Base-by-base conservation (phyloP, 2,888 invertebrate species). In the Trachelus iudaicus region DNA sequence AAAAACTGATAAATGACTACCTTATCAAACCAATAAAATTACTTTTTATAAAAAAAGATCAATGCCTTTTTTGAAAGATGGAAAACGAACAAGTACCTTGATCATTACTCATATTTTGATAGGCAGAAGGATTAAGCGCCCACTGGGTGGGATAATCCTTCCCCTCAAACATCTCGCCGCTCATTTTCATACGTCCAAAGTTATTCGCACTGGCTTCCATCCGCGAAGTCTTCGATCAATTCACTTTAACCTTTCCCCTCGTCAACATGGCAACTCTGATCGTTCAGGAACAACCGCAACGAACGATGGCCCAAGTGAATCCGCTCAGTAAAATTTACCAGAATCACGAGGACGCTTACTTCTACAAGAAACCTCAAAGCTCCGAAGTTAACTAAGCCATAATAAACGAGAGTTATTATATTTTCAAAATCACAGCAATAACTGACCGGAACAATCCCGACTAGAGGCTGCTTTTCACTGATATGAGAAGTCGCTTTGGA, bases 21-120 rank as follows among this genome's bases (percentile, higher is more conserved):
- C 13, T n/a, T 34, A 34, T 74, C 30, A 71, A 30, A 78, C 69
- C 40, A 80, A 34, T 11, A 12, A 73, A 81, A 75, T 31, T 69
- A 68, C 40, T n/a, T 73, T 56, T 56, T 76, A 23, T 9, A 23
- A 75, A 75, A 15, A 15, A 35, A 74, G 33, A 75, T 69, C 12
- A 68, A 71, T 23, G n/a, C 11, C 31, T 56, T 56, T 56, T 56
- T 56, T 56, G 0, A 23, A 56, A 56, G 0, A 56, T 23, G 23
- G 40, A 56, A 56, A 56, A 56, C 6, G 56, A 56, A 6, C 23
- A 11, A 23, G 81, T 91, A 94, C 94, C 93, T 92, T 96, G 94
- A 90, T 96, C 97, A 87, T 95, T 95, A 85, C 96, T 95, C 91
- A 97, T 94, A 92, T 96, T 96, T 92, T 96, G 96, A 92, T 96